Evolutionary conservation across 2,888 invertebrate genomes (phyloP).

Genomic region (Mechanitis mazaeus): DNA sequence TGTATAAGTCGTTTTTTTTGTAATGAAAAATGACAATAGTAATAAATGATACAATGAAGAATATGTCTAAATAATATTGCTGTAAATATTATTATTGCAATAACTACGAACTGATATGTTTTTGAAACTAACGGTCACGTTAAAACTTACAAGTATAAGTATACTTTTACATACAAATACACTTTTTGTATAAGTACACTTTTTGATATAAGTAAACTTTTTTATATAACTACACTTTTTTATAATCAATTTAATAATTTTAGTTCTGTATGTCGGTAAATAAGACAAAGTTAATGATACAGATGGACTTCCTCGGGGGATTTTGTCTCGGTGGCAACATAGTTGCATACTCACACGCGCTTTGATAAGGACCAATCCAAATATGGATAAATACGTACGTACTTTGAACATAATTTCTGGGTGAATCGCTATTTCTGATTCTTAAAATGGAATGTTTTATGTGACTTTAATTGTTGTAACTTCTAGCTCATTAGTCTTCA

Average conservation of each 20-base stretch:
- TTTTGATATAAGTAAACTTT: too few relatives aligned
- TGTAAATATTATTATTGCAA: too few relatives aligned
- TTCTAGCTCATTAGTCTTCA: not conserved
- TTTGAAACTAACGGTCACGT: too few relatives aligned
- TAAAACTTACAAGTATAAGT: too few relatives aligned
- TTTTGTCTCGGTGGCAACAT: slow-evolving; percentile 1
- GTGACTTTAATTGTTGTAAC: not conserved
- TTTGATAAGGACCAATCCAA: slow-evolving; percentile 1
- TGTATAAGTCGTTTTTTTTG: too few relatives aligned
- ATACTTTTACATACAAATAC: too few relatives aligned
- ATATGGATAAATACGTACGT: not conserved
- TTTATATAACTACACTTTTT: not conserved
- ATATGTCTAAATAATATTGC: too few relatives aligned
- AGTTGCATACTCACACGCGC: not conserved
- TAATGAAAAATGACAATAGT: too few relatives aligned
- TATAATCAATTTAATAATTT: not conserved
- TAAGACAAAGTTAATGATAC: not conserved
- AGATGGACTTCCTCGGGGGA: not conserved
- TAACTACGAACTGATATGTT: too few relatives aligned
- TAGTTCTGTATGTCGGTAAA: not conserved
- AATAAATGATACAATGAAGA: too few relatives aligned
- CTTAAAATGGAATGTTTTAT: slow-evolving; percentile 1
- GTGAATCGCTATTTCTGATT: not conserved
- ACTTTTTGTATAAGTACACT: too few relatives aligned
- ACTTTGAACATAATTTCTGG: slow-evolving; percentile 4